Evolutionary conservation across 35 echinoderm and acorn worm genomes (phyloP).

Genomic region (Ptychodera flava): DNA sequence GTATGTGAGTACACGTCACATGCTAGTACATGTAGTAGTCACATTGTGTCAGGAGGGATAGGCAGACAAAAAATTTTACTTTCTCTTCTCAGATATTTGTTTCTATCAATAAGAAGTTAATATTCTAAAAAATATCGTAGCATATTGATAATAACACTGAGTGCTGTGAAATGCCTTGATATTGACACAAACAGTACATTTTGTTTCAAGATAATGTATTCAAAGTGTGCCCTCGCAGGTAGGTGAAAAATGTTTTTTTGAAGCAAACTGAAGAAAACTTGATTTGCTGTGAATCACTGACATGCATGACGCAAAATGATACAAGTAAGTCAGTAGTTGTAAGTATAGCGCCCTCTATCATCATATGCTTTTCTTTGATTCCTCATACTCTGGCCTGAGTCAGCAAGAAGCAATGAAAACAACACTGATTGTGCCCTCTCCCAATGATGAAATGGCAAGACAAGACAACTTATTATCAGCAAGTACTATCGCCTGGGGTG

Average conservation of each 20-base stretch:
- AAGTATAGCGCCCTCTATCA: background rate
- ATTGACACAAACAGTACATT: background rate
- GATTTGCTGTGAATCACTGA: too few species aligned
- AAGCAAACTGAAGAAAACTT: too few species aligned
- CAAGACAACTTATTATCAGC: background rate
- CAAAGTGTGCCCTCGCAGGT: background rate
- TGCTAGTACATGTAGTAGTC: too few species aligned
- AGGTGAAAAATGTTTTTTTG: background rate
- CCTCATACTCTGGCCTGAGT: background rate
- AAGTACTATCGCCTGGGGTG: too few species aligned
- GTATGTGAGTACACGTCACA: too few species aligned
- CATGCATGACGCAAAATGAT: too few species aligned
- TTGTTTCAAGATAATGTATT: background rate
- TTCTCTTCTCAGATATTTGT: too few species aligned
- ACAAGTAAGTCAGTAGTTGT: too few species aligned
- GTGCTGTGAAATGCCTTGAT: background rate
- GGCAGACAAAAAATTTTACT: too few species aligned
- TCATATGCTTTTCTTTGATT: background rate
- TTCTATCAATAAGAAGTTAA: too few species aligned
- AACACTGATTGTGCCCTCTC: background rate
- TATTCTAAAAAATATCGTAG: too few species aligned
- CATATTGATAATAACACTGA: background rate
- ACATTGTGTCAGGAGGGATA: too few species aligned
- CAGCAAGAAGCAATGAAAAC: background rate
- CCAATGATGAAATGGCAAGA: background rate